Evolutionary conservation across 2,888 invertebrate genomes (phyloP).

Genomic region (Aproaerema taeniolella): DNA sequence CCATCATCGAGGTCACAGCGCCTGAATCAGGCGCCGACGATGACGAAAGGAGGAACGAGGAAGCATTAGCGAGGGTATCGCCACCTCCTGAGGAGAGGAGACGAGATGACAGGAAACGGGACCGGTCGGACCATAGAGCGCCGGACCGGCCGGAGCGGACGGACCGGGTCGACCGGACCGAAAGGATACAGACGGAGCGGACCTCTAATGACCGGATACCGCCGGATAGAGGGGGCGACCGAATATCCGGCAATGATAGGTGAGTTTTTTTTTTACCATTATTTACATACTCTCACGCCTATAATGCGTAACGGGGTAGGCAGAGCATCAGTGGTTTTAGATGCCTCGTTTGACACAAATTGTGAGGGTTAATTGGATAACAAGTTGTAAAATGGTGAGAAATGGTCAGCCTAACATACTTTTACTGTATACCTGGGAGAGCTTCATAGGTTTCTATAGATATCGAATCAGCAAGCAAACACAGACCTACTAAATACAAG

Average conservation of each 20-base stretch:
- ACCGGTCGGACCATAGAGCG: constrained; percentile 30
- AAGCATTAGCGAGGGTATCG: constrained; percentile 54
- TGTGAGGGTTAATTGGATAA: too few relatives aligned
- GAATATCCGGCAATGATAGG: constrained; percentile 18
- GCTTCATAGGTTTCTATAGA: too few relatives aligned
- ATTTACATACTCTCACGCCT: too few relatives aligned
- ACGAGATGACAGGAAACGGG: constrained; percentile 23
- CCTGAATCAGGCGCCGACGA: constrained; percentile 58
- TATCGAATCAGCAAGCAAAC: too few relatives aligned
- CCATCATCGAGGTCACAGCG: constrained; percentile 79
- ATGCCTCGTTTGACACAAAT: too few relatives aligned
- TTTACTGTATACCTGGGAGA: too few relatives aligned
- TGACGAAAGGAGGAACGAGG: constrained; percentile 58
- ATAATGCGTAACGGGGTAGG: too few relatives aligned
- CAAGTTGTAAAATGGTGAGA: too few relatives aligned
- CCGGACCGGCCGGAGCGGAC: constrained; percentile 27
- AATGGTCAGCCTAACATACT: too few relatives aligned
- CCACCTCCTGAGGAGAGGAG: constrained; percentile 37
- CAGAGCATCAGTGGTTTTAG: too few relatives aligned
- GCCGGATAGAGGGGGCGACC: constrained; percentile 23
- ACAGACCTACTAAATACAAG: too few relatives aligned
- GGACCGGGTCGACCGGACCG: constrained; percentile 23
- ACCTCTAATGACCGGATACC: constrained; percentile 21
- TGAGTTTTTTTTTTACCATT: constrained; percentile 20
- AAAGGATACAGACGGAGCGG: constrained; percentile 22